A percentile compares a stretch with the other conserved stretches of the same genome.
These are phyloP conservation scores for Lasiurus borealis DNA, from an alignment of 2,113 vertebrate species.

Conservation along the genomic window DNA sequence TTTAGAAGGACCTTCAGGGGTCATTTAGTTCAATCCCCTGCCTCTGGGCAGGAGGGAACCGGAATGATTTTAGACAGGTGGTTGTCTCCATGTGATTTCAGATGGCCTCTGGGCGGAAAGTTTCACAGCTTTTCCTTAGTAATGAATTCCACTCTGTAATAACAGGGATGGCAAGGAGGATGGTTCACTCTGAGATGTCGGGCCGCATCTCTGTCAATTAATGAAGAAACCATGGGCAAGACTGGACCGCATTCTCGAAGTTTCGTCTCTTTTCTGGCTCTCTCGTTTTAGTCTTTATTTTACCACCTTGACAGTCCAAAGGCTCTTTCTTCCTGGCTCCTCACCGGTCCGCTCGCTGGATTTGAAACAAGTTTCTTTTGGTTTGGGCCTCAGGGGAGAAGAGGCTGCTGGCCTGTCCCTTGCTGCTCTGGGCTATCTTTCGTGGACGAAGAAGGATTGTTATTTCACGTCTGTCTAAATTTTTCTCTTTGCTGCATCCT, in stretches of 20 bases:
- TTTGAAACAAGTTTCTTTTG: conserved; percentile 21
- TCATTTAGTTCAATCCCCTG: conserved; percentile 37
- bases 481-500: neutral
- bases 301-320: neutral
- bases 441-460: neutral
- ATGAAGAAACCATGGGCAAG: neutral
- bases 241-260: neutral
- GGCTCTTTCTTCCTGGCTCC: neutral
- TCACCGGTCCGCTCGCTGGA: neutral
- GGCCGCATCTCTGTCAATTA: neutral
- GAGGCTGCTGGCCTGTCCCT: neutral
- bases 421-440: neutral
- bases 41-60: neutral
- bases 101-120: neutral
- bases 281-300: neutral
- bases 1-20: conserved; percentile 13
- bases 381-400: neutral
- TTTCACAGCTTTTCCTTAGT: conserved; percentile 33
- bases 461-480: neutral
- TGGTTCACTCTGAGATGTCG: neutral
- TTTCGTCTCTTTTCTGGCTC: neutral
- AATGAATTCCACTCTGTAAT: neutral
- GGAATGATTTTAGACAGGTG: conserved; percentile 52
- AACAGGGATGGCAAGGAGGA: neutral
- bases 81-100: conserved; percentile 60